phyloP scores from a whole-genome alignment of 2,888 invertebrate species.

The Lobophora halterata region DNA sequence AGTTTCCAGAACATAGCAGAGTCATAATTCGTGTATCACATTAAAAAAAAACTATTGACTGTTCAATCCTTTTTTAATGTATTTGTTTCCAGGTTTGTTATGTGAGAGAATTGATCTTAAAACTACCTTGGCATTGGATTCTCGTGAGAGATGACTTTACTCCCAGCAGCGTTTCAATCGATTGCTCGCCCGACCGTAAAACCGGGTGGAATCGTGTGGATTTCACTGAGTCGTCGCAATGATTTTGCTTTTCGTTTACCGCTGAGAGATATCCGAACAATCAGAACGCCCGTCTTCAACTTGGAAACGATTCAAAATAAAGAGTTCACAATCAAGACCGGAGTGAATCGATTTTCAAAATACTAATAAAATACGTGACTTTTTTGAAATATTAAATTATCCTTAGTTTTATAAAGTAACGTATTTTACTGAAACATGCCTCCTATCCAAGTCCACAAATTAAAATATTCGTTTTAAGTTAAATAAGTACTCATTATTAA shows the following conservation, averaged over 20 bases:
- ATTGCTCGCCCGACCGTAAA: conserved; percentile 32
- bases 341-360: conserved; percentile 1
- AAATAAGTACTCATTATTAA: too few relatives aligned
- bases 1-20: too few relatives aligned
- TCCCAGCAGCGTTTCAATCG: conserved; percentile 33
- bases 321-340: conserved; percentile 3
- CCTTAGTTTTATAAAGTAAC: too few relatives aligned
- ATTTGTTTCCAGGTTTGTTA: conserved; percentile 4
- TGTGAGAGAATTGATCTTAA: conserved; percentile 3
- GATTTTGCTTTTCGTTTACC: conserved; percentile 33
- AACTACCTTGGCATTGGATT: conserved; percentile 5
- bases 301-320: conserved; percentile 11
- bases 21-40: too few relatives aligned
- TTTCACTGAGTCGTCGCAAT: conserved; percentile 35
- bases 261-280: conserved; percentile 27
- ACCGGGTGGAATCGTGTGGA: conserved; percentile 36
- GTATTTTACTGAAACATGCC: too few relatives aligned
- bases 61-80: too few relatives aligned
- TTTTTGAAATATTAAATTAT: too few relatives aligned
- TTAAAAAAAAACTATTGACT: too few relatives aligned
- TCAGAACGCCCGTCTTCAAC: conserved; percentile 16
- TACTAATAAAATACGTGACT: background rate
- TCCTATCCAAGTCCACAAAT: conserved; percentile 1
- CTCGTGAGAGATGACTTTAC: conserved; percentile 24
- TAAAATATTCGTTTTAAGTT: conserved; percentile 1